Base-by-base conservation (phyloP, 1,140 invertebrate genomes). In the Hypsibius dujardini region DNA sequence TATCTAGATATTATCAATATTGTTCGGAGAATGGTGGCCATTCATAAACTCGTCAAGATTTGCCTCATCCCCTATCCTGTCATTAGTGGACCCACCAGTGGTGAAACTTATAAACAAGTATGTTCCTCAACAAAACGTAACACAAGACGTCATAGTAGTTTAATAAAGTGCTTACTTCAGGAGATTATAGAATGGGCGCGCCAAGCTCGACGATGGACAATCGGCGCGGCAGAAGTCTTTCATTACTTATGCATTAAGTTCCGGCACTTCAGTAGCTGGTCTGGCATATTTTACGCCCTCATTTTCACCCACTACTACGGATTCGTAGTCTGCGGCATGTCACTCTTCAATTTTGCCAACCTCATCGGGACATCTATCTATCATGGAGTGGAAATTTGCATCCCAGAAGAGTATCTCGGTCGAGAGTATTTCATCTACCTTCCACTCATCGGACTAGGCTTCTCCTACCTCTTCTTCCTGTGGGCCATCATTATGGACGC, bases 401-500 rank as follows among this genome's bases (percentile, higher is more conserved):
- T 14, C 62, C 47, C 74, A 72, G 7, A 67, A 76, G 3, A 70
- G 75, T 1, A 75, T 69, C 28, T 74, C 46, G 70, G 72, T 1
- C 71, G 72, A 60, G 46, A 72, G 47, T 69, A 62, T n/a, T 70
- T 60, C 60, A 74, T 76, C 72, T 73, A 47, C 45, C 74, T 69
- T 12, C 73, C 75, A 47, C 72, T 75, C 70, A 69, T 76, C 59
- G 70, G 73, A 12, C 71, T 76, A 42, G 70, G 74, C 59, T 72
- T 70, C 1, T 73, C 75, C 62, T 76, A 76, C 71, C 70, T 75
- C 62, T 73, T 72, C 74, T 76, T 75, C 74, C 70, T 75, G 62
- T 50, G 47, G 14, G 75, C 76, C 15, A 75, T 75, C 74, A 46
- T 75, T 2, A 60, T 76, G 45, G 76, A 75, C 70, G 50, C 72